Conservation (phyloP, 1,140 invertebrate species). For the Atta cephalotes region DNA sequence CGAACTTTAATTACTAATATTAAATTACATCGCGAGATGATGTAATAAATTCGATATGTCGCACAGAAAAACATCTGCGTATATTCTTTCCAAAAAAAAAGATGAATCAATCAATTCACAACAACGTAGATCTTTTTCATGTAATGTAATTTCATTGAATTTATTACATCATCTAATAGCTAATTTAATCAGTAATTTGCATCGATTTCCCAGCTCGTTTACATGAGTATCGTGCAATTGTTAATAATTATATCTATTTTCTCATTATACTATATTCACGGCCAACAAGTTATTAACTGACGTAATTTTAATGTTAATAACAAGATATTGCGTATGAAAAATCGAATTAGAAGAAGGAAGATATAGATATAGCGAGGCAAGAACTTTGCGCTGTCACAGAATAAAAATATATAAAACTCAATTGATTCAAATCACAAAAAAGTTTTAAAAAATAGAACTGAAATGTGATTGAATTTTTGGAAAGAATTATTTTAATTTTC, state of each 20-base stretch:
- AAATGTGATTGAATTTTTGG: background rate
- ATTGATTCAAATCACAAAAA: background rate
- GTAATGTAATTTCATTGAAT: slow-evolving; percentile 20
- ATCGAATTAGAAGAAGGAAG: background rate
- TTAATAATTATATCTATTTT: slow-evolving; percentile 30
- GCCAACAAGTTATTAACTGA: slow-evolving; percentile 5
- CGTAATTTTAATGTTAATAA: slow-evolving; percentile 8
- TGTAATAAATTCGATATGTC: background rate
- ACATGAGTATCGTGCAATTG: background rate
- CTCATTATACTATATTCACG: slow-evolving; percentile 25
- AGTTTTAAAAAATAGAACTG: background rate
- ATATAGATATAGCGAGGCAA: background rate
- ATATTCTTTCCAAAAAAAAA: background rate
- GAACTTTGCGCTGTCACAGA: background rate
- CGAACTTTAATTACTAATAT: background rate
- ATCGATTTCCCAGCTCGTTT: background rate
- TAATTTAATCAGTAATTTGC: background rate
- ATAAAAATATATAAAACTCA: background rate
- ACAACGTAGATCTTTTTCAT: background rate
- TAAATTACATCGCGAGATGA: background rate
- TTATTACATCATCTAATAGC: slow-evolving; percentile 20
- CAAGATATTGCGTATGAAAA: slow-evolving; percentile 34
- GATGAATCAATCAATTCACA: background rate
- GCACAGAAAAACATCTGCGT: background rate
- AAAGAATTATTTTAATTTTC: background rate